These are phyloP conservation scores for Atta cephalotes DNA, from an alignment of 1,140 invertebrate species.

Conservation along the genomic window DNA sequence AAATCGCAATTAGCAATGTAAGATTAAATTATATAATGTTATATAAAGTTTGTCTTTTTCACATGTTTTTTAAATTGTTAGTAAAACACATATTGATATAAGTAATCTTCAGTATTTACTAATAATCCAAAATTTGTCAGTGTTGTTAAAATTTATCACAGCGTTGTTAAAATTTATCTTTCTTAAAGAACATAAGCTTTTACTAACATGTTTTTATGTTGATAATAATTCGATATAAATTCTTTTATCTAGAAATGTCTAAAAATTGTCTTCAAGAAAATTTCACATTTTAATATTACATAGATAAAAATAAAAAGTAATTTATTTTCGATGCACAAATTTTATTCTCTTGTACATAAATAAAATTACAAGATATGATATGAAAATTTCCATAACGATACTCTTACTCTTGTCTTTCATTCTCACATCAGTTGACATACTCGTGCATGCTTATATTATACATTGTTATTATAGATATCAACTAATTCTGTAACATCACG, in stretches of 20 bases:
- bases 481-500: neutral
- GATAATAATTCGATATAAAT: conserved; percentile 22
- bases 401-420: conserved; percentile 1
- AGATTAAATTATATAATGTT: neutral
- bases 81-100: neutral
- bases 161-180: neutral
- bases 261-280: conserved; percentile 5
- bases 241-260: conserved; percentile 3
- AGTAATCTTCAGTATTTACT: neutral
- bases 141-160: neutral
- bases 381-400: neutral
- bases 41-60: neutral
- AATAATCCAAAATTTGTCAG: conserved; percentile 8
- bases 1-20: conserved; percentile 46
- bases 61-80: neutral
- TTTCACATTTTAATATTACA: neutral
- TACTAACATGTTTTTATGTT: conserved; percentile 29
- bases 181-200: neutral
- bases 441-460: neutral
- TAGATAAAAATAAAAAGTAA: neutral
- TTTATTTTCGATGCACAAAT: neutral
- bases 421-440: neutral
- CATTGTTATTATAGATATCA: neutral
- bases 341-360: neutral
- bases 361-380: neutral